Percentiles rank a stretch among this genome's conserved stretches.
phyloP scores from a whole-genome alignment of 2,797 vertebrate species.

The Pangasius larnaudii region DNA sequence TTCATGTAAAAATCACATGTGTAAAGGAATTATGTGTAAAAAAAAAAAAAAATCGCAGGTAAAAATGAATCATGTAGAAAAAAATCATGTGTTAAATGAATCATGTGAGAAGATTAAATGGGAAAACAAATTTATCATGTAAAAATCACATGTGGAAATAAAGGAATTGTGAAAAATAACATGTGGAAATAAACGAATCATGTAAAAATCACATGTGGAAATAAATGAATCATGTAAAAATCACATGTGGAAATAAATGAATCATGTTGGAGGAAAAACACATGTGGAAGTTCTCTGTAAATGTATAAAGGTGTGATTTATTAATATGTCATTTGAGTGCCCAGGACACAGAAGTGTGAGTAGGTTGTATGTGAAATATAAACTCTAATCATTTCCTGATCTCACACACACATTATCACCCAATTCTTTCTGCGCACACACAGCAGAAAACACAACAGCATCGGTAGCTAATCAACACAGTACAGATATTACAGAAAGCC shows the following conservation, averaged over 20 bases:
- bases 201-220: not conserved
- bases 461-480: not conserved
- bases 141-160: not conserved
- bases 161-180: not conserved
- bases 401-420: not conserved
- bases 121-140: not conserved
- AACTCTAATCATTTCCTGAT: not conserved
- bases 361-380: not conserved
- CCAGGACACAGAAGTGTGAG: not conserved
- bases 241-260: not conserved
- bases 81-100: no score
- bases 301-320: not conserved
- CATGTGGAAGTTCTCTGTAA: not conserved
- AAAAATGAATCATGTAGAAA: no score
- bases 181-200: not conserved
- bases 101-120: not conserved
- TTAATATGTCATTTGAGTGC: not conserved
- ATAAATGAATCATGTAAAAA: not conserved
- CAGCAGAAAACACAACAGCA: slow-evolving; percentile 23
- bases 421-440: not conserved
- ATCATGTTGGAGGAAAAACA: not conserved
- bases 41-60: no score
- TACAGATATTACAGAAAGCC: slow-evolving; percentile 20
- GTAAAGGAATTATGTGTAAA: not conserved
- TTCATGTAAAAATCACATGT: not conserved